Conservation (phyloP, 2,113 vertebrate species). For the Phoenicopterus ruber region DNA sequence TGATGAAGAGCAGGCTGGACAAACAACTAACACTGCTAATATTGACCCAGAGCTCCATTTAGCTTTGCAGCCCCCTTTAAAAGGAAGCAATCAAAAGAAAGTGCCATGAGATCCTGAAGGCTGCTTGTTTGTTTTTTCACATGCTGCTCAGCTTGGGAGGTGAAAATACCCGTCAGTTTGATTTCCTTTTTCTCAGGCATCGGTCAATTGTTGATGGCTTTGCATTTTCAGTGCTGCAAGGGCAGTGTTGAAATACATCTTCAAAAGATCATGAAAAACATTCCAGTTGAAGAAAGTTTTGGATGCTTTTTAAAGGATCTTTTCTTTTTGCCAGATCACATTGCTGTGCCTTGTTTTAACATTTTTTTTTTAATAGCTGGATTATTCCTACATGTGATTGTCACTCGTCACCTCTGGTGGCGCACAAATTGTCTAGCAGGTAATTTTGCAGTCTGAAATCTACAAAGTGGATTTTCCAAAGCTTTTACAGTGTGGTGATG, state of each 20-base stretch:
- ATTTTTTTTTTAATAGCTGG: not conserved
- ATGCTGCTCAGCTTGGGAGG: constrained; percentile 24
- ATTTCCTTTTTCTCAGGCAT: constrained; percentile 41
- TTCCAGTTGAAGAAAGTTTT: not conserved
- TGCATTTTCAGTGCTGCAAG: not conserved
- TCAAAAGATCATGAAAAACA: not conserved
- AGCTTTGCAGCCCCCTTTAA: not conserved
- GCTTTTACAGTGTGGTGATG: not conserved
- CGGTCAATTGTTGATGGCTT: not conserved
- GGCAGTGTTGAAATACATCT: not conserved
- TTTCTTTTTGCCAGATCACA: not conserved
- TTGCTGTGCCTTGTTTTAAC: not conserved
- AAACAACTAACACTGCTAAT: constrained; percentile 10
- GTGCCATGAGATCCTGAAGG: not conserved
- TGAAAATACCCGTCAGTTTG: constrained; percentile 10
- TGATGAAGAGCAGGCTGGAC: constrained; percentile 7
- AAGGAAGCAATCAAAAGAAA: constrained; percentile 51
- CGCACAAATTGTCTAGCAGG: not conserved
- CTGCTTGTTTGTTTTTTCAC: constrained; percentile 55
- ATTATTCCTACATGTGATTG: not conserved
- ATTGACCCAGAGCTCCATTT: constrained; percentile 16
- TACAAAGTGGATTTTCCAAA: not conserved
- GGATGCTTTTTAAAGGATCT: not conserved
- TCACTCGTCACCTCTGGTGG: not conserved
- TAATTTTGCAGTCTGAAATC: constrained; percentile 13